Evolutionary conservation across 1,140 invertebrate genomes (phyloP).

Genomic region (Drosophila truncata): DNA sequence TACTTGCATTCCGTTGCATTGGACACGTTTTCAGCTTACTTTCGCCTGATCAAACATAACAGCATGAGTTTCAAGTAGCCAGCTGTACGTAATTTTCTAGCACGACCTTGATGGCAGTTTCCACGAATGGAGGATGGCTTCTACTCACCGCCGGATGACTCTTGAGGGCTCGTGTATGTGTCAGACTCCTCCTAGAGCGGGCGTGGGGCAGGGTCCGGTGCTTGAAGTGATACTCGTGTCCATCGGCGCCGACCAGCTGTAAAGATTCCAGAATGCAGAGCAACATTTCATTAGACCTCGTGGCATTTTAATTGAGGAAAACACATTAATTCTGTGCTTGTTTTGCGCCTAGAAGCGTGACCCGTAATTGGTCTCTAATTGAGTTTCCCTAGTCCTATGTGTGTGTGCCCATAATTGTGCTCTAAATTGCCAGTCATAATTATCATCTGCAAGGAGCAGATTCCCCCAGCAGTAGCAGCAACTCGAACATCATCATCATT

Average conservation of each 20-base stretch:
- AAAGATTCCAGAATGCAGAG: conserved; percentile 48
- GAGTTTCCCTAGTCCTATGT: conserved; percentile 40
- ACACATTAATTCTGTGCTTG: conserved; percentile 67
- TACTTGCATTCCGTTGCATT: conserved; percentile 4
- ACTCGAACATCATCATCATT: conserved; percentile 47
- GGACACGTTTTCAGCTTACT: conserved; percentile 18
- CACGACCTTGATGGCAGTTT: conserved; percentile 17
- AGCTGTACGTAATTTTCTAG: neutral
- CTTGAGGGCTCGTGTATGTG: conserved; percentile 94
- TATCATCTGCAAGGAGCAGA: conserved; percentile 43
- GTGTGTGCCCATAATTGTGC: conserved; percentile 61
- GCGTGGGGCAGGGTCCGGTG: conserved; percentile 95
- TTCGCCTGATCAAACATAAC: conserved; percentile 1
- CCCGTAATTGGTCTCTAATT: conserved; percentile 77
- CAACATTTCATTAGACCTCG: conserved; percentile 57
- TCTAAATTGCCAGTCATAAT: conserved; percentile 76
- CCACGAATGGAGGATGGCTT: conserved; percentile 1
- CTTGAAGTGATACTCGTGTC: conserved; percentile 96
- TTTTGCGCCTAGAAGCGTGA: conserved; percentile 39
- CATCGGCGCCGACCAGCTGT: conserved; percentile 91
- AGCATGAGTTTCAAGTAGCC: conserved; percentile 4
- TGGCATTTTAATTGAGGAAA: conserved; percentile 71
- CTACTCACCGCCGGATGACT: conserved; percentile 95
- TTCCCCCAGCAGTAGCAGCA: conserved; percentile 26
- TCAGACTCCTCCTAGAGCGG: conserved; percentile 92